Evolutionary conservation across 1,140 invertebrate species (phyloP).

Genomic region (Ptiloglossa arizonensis): DNA sequence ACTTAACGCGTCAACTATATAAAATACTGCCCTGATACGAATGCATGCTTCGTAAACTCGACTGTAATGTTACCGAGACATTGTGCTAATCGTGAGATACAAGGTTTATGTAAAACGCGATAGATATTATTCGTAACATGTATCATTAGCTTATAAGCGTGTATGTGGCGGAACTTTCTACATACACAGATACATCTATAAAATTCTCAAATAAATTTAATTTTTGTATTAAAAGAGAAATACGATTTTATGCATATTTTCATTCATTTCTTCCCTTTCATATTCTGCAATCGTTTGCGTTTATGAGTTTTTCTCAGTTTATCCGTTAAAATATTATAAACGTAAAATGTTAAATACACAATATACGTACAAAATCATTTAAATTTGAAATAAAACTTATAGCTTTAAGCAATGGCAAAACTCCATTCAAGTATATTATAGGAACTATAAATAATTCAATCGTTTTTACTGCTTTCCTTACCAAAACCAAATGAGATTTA

Average conservation of each 20-base stretch:
- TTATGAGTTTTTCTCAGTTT: background rate
- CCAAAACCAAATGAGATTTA: background rate
- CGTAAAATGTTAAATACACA: too few species aligned
- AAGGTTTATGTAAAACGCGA: background rate
- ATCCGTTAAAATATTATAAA: background rate
- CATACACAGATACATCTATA: slow-evolving; percentile 77
- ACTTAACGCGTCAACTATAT: slow-evolving; percentile 66
- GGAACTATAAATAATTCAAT: background rate
- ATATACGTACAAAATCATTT: background rate
- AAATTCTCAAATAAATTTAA: slow-evolving; percentile 80
- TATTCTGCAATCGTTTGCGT: background rate
- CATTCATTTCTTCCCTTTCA: background rate
- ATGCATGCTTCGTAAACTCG: slow-evolving; percentile 60
- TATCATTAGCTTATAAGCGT: slow-evolving; percentile 70
- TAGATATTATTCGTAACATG: slow-evolving; percentile 66
- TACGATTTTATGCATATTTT: background rate
- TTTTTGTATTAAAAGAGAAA: slow-evolving; percentile 76
- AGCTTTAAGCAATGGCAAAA: background rate
- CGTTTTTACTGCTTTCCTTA: background rate
- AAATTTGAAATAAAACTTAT: background rate
- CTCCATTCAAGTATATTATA: background rate
- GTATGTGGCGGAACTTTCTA: slow-evolving; percentile 77
- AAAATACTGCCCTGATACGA: slow-evolving; percentile 62
- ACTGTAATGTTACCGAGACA: slow-evolving; percentile 65
- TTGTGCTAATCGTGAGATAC: slow-evolving; percentile 62